Evolutionary conservation across 2,888 invertebrate species (phyloP).

Genomic region (Eupithecia exiguata): DNA sequence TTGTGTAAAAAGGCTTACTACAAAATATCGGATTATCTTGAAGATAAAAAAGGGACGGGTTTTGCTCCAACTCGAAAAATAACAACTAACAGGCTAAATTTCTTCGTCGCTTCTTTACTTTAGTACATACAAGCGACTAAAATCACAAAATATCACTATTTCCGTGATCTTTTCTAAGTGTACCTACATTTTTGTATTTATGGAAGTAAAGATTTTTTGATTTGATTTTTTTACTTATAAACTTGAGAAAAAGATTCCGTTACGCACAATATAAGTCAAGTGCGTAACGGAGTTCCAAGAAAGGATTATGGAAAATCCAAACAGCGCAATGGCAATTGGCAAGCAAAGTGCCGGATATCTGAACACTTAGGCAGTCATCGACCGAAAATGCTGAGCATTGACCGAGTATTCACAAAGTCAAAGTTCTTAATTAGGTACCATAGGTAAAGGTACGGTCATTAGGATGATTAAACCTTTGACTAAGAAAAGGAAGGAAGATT

Average conservation of each 20-base stretch:
- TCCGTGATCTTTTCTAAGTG: too few species aligned
- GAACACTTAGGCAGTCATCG: background rate
- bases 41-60: too few species aligned
- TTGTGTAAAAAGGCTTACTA: too few species aligned
- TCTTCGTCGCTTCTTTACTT: too few species aligned
- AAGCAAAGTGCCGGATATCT: background rate
- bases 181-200: too few species aligned
- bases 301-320: background rate
- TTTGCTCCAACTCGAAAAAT: too few species aligned
- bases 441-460: background rate
- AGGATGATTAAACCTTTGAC: background rate
- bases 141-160: too few species aligned
- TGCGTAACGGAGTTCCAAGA: constrained; percentile 1
- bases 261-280: background rate
- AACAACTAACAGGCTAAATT: too few species aligned
- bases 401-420: background rate
- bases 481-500: background rate
- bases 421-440: background rate
- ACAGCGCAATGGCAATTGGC: background rate
- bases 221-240: too few species aligned
- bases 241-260: background rate
- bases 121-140: too few species aligned
- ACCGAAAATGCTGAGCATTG: background rate
- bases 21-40: too few species aligned
- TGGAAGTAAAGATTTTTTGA: too few species aligned